Conservation (phyloP, 2,113 vertebrate species). For the Corydoras sp. region DNA sequence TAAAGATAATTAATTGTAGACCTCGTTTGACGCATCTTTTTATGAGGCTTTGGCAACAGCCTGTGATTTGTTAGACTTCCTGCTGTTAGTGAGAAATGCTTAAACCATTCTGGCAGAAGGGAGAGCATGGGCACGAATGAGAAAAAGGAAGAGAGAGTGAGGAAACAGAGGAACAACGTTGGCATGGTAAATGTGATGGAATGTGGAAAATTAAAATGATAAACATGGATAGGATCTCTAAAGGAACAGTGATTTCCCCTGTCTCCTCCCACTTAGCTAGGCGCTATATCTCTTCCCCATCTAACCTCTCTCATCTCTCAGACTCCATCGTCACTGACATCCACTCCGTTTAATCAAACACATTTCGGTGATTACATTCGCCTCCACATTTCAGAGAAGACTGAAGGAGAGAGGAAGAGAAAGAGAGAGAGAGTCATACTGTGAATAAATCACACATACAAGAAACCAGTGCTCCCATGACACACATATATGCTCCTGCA, state of each 20-base stretch:
- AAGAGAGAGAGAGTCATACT: conserved; percentile 20
- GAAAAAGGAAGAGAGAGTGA: neutral
- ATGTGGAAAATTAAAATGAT: conserved; percentile 21
- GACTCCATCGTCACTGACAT: conserved; percentile 40
- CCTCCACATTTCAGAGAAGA: conserved; percentile 38
- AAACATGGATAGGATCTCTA: conserved; percentile 23
- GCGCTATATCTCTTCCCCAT: conserved; percentile 23
- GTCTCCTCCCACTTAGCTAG: conserved; percentile 38
- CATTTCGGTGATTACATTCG: conserved; percentile 46
- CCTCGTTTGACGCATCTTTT: conserved; percentile 36
- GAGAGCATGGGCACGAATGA: neutral
- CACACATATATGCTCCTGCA: neutral
- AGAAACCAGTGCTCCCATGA: conserved; percentile 25
- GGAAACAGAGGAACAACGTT: neutral
- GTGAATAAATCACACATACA: conserved; percentile 41
- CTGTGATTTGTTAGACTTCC: conserved; percentile 35
- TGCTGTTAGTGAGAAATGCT: conserved; percentile 22
- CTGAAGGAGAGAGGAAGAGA: conserved; percentile 13
- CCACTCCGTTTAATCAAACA: conserved; percentile 47
- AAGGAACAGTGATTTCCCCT: conserved; percentile 34
- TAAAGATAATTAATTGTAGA: conserved; percentile 47
- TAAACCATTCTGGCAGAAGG: conserved; percentile 22
- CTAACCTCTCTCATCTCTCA: conserved; percentile 26
- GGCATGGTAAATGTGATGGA: conserved; percentile 13
- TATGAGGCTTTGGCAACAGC: conserved; percentile 42